These are phyloP conservation scores for Cataglyphis cursor DNA, from an alignment of 2,888 invertebrate species.

Conservation along the genomic window DNA sequence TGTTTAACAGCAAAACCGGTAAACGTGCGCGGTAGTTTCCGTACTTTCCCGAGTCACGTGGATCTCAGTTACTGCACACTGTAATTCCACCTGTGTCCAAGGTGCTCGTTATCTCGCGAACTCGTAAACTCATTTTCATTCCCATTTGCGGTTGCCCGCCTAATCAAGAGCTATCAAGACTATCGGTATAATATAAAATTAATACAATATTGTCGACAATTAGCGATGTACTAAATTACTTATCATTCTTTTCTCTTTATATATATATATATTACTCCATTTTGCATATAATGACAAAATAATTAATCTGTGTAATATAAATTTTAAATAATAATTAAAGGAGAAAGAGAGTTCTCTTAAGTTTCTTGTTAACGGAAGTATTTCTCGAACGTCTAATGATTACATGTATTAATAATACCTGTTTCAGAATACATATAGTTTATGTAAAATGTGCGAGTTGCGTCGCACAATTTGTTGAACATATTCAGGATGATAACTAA, in stretches of 20 bases:
- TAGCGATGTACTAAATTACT: not conserved
- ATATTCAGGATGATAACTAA: slow-evolving; percentile 19
- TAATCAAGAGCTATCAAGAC: slow-evolving; percentile 11
- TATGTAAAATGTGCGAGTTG: slow-evolving; percentile 6
- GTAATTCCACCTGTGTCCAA: slow-evolving; percentile 47
- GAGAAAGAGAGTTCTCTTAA: not conserved
- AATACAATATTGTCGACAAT: not conserved
- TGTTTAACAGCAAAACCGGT: slow-evolving; percentile 43
- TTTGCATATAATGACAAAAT: not conserved
- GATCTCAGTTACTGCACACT: slow-evolving; percentile 58
- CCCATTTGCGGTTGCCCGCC: not conserved
- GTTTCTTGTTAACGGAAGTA: not conserved
- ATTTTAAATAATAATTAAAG: not conserved
- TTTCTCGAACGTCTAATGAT: not conserved
- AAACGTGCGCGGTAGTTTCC: slow-evolving; percentile 53
- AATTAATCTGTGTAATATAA: not conserved
- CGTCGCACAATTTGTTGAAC: slow-evolving; percentile 29
- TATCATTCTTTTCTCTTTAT: not conserved
- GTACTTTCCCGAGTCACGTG: slow-evolving; percentile 67
- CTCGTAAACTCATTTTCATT: slow-evolving; percentile 49
- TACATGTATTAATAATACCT: not conserved
- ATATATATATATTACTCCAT: not conserved
- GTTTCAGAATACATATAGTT: not conserved
- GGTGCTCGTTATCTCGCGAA: slow-evolving; percentile 41
- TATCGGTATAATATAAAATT: not conserved